Conservation (phyloP, 35 echinoderm and acorn worm genomes). For the Hemicentrotus pulcherrimus region DNA sequence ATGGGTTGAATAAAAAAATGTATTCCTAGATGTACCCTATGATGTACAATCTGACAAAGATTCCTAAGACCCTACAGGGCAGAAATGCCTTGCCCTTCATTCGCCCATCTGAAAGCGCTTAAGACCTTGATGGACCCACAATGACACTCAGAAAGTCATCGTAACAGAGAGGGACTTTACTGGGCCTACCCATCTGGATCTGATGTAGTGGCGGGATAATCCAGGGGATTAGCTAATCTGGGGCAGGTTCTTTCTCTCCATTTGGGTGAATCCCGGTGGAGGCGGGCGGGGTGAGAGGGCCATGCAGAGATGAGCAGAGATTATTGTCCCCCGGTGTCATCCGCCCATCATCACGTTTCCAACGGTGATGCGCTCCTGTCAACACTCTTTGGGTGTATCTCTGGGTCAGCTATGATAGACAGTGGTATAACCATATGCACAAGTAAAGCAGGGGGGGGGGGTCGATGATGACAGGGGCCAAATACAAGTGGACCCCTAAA, state of each 20-base stretch:
- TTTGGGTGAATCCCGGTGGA: background rate
- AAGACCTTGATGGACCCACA: background rate
- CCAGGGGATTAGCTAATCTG: conserved; percentile 28
- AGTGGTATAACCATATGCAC: too few species aligned
- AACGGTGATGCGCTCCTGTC: background rate
- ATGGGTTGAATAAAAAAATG: too few species aligned
- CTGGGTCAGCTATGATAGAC: background rate
- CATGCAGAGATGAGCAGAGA: background rate
- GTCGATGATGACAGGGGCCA: too few species aligned
- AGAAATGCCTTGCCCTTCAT: background rate
- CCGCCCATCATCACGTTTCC: background rate
- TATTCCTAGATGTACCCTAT: too few species aligned
- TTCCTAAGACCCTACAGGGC: background rate
- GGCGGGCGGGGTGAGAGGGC: background rate
- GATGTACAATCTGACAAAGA: too few species aligned
- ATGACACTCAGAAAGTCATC: background rate
- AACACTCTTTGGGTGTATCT: conserved; percentile 11
- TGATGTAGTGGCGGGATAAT: conserved; percentile 35
- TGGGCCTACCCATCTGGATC: conserved; percentile 1
- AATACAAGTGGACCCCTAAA: too few species aligned
- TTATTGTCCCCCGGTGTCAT: conserved; percentile 22
- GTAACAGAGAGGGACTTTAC: conserved; percentile 8
- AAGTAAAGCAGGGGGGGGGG: too few species aligned
- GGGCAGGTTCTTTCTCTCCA: conserved; percentile 4
- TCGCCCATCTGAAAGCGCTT: background rate